Percentiles rank a stretch among this genome's conserved stretches.
Conservation (phyloP, 2,888 invertebrate genomes). For the Drosophila imparisetae region DNA sequence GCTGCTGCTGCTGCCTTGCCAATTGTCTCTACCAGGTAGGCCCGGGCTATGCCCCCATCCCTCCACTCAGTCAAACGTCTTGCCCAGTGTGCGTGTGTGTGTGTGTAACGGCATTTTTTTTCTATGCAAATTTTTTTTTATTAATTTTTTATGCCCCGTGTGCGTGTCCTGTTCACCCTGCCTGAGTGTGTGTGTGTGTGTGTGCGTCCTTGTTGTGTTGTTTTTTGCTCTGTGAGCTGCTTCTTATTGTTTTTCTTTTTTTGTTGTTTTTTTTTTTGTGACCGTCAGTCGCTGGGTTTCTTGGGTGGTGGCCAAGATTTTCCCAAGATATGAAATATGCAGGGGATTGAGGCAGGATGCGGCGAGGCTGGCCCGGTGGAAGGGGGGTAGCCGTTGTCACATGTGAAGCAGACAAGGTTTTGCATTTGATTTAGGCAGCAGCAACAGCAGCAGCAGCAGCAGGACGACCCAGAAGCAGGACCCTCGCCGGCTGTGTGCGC, state of each 20-base stretch:
- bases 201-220: conserved; percentile 37
- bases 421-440: conserved; percentile 64
- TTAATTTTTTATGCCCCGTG: conserved; percentile 79
- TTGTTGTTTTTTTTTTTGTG: conserved; percentile 33
- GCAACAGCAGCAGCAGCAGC: conserved; percentile 16
- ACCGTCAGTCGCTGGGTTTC: conserved; percentile 58
- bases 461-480: conserved; percentile 38
- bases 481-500: conserved; percentile 65
- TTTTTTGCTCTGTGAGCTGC: conserved; percentile 53
- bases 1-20: conserved; percentile 17
- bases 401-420: conserved; percentile 72
- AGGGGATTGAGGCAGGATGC: conserved; percentile 37
- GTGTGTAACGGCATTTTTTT: conserved; percentile 84
- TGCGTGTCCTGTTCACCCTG: conserved; percentile 54
- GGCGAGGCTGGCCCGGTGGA: neutral
- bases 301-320: conserved; percentile 83
- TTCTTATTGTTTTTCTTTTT: conserved; percentile 65
- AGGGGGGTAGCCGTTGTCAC: conserved; percentile 65
- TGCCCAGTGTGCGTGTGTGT: conserved; percentile 18
- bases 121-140: conserved; percentile 84
- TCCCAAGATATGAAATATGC: conserved; percentile 80
- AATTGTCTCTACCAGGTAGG: conserved; percentile 62
- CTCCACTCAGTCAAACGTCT: conserved; percentile 8
- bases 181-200: conserved; percentile 27
- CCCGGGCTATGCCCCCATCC: conserved; percentile 18